These are phyloP conservation scores for Noctuana brunneofusca DNA, from an alignment of 2,888 invertebrate species.

Conservation along the genomic window DNA sequence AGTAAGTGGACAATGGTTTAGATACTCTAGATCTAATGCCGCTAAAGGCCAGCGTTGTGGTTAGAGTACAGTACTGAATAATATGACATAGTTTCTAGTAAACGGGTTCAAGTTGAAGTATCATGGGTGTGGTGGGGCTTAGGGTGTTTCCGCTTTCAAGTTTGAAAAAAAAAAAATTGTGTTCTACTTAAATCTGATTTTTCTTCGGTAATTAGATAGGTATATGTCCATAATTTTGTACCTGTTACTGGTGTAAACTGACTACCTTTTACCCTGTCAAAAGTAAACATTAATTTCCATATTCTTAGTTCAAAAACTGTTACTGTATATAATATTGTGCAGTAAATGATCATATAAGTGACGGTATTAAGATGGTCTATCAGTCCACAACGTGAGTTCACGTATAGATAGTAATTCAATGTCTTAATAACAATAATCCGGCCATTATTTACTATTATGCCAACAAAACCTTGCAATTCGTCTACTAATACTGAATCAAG, in stretches of 20 bases:
- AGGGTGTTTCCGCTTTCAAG: not conserved
- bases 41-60: not conserved
- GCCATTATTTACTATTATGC: not conserved
- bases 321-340: no score
- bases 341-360: no score
- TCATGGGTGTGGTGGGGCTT: not conserved
- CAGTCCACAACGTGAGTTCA: no score
- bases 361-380: no score
- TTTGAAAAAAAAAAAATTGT: not conserved
- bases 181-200: no score
- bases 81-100: constrained; percentile 2
- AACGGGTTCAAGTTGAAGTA: constrained; percentile 3
- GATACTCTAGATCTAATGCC: not conserved
- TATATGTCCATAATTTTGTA: no score
- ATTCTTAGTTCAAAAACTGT: no score
- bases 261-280: no score
- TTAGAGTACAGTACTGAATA: constrained; percentile 2
- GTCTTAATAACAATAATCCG: not conserved
- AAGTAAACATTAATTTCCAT: no score
- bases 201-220: no score
- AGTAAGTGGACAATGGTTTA: constrained; percentile 10
- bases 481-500: constrained; percentile 15
- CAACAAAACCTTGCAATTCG: not conserved
- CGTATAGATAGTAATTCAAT: no score
- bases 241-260: no score